Conservation (phyloP, 2,113 vertebrate genomes). For the Microcebus ravelobensis region DNA sequence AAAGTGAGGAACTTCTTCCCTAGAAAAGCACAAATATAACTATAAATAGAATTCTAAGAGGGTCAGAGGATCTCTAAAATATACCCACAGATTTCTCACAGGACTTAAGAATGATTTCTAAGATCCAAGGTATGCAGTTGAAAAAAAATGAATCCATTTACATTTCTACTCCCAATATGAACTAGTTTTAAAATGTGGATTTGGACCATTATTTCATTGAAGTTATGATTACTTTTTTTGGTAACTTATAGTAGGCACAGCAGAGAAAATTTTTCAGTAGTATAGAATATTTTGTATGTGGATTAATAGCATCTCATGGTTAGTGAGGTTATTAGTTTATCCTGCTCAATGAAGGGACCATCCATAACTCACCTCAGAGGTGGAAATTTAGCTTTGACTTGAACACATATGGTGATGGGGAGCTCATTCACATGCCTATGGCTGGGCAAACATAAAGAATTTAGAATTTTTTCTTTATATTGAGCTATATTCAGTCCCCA, state of each 20-base stretch:
- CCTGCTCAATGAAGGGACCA: not conserved
- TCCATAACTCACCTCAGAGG: not conserved
- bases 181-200: constrained; percentile 44
- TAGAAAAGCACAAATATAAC: not conserved
- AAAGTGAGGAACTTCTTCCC: not conserved
- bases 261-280: not conserved
- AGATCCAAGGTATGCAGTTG: not conserved
- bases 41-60: constrained; percentile 28
- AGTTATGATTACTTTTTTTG: not conserved
- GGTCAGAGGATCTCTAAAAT: not conserved
- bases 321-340: not conserved
- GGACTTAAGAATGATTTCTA: constrained; percentile 6
- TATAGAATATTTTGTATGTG: not conserved
- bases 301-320: not conserved
- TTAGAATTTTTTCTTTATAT: not conserved
- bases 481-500: not conserved
- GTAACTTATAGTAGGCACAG: not conserved
- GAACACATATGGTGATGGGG: not conserved
- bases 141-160: not conserved
- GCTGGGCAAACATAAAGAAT: not conserved
- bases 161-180: not conserved
- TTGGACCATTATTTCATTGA: not conserved
- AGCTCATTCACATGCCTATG: not conserved
- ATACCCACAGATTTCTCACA: not conserved
- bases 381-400: not conserved